Evolutionary conservation across 2,797 vertebrate species (phyloP).

Genomic region (Hoplostethus atlanticus): DNA sequence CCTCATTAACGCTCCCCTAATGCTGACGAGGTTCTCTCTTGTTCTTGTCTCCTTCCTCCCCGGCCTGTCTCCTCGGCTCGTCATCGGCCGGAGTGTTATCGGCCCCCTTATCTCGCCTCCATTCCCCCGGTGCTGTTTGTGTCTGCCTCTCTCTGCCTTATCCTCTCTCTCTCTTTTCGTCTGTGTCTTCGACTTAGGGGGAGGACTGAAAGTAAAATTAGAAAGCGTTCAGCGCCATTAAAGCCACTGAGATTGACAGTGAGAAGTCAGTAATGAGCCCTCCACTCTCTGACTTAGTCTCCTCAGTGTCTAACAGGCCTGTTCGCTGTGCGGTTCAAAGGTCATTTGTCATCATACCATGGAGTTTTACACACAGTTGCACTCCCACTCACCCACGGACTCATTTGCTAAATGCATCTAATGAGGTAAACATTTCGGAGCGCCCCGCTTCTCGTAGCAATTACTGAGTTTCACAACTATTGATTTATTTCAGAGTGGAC

Average conservation of each 20-base stretch:
- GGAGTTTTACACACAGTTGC: constrained; percentile 12
- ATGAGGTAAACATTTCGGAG: constrained; percentile 67
- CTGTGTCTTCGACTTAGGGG: constrained; percentile 19
- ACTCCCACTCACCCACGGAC: constrained; percentile 14
- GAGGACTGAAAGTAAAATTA: constrained; percentile 59
- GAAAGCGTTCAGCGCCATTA: constrained; percentile 62
- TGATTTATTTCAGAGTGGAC: constrained; percentile 44
- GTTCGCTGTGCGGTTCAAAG: constrained; percentile 46
- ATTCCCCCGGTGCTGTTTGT: constrained; percentile 36
- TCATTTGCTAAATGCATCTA: constrained; percentile 51
- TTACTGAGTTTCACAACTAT: constrained; percentile 54
- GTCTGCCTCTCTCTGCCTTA: constrained; percentile 33
- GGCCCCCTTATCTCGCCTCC: constrained; percentile 48
- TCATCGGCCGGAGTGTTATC: neutral
- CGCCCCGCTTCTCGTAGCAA: constrained; percentile 47
- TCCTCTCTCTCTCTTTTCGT: constrained; percentile 60
- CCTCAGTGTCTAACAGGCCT: neutral
- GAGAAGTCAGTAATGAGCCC: constrained; percentile 66
- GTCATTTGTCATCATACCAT: constrained; percentile 33
- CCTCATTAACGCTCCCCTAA: constrained; percentile 56
- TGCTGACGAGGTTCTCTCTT: constrained; percentile 17
- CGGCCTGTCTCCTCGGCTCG: constrained; percentile 22
- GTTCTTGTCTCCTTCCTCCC: constrained; percentile 7
- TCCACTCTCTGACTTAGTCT: constrained; percentile 17
- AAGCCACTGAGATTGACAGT: constrained; percentile 63